Percentiles rank a stretch among this genome's conserved stretches.
Evolutionary conservation across 2,888 invertebrate species (phyloP).

Genomic region (Gymnoscelis rufifasciata): DNA sequence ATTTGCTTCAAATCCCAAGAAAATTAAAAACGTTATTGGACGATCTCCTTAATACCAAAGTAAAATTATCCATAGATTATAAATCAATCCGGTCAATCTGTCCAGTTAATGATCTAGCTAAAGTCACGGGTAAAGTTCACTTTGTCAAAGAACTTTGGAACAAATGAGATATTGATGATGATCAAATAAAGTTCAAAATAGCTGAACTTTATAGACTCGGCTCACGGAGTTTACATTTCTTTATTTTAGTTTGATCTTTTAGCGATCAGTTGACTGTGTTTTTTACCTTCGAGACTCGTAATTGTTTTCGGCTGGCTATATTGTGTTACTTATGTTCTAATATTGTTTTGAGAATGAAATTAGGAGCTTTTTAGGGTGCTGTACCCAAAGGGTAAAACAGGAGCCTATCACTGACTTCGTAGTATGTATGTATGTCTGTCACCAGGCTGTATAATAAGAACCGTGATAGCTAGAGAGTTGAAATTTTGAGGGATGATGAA

Average conservation of each 20-base stretch:
- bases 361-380: too few relatives aligned
- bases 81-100: slow-evolving; percentile 5
- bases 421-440: too few relatives aligned
- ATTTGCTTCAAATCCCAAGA: too few relatives aligned
- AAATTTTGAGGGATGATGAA: too few relatives aligned
- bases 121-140: background rate
- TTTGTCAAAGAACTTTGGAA: slow-evolving; percentile 5
- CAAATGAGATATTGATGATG: background rate
- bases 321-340: too few relatives aligned
- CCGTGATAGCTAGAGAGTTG: too few relatives aligned
- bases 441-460: too few relatives aligned
- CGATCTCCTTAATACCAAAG: background rate
- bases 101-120: background rate
- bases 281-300: too few relatives aligned
- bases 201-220: background rate
- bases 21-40: background rate
- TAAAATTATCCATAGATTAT: background rate
- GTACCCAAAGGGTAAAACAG: too few relatives aligned
- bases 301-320: too few relatives aligned
- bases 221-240: background rate
- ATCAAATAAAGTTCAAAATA: background rate
- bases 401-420: too few relatives aligned
- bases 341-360: too few relatives aligned
- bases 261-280: background rate
- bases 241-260: background rate